phyloP scores from a whole-genome alignment of 2,113 vertebrate species.

The Garra rufa region DNA sequence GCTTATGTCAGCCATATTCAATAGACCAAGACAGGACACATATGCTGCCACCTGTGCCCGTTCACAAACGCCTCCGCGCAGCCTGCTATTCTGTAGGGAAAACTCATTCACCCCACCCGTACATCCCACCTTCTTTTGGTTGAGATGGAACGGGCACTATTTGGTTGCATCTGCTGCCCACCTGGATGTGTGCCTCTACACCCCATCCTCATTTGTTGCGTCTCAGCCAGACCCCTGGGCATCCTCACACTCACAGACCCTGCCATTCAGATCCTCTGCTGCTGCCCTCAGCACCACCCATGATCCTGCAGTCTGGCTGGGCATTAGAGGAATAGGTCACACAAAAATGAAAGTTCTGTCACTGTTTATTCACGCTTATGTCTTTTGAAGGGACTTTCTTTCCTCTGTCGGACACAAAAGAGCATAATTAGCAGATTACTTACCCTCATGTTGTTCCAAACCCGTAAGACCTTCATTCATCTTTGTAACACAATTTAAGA shows the following conservation, averaged over 20 bases:
- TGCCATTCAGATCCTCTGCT: conserved; percentile 9
- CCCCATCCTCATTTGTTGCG: not conserved
- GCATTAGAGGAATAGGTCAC: conserved; percentile 33
- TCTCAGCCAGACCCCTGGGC: not conserved
- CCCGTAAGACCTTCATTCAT: no score
- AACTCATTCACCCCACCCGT: not conserved
- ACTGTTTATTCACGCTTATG: not conserved
- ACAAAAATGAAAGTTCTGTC: not conserved
- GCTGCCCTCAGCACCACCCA: conserved; percentile 9
- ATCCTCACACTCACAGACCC: not conserved
- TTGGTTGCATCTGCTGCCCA: conserved; percentile 40
- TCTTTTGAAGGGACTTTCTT: not conserved
- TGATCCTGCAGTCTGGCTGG: conserved; percentile 33
- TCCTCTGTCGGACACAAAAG: not conserved
- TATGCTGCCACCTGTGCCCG: conserved; percentile 44
- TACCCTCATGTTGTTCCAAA: no score
- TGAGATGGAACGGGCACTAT: conserved; percentile 9
- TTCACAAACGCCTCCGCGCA: not conserved
- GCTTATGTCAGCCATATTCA: conserved; percentile 35
- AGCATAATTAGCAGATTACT: not conserved
- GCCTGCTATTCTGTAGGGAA: conserved; percentile 8
- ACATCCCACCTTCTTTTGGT: conserved; percentile 1
- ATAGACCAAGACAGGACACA: conserved; percentile 27
- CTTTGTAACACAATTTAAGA: no score
- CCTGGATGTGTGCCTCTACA: conserved; percentile 25